These are phyloP conservation scores for Phorcus lineatus DNA, from an alignment of 2,888 invertebrate genomes.

Conservation along the genomic window DNA sequence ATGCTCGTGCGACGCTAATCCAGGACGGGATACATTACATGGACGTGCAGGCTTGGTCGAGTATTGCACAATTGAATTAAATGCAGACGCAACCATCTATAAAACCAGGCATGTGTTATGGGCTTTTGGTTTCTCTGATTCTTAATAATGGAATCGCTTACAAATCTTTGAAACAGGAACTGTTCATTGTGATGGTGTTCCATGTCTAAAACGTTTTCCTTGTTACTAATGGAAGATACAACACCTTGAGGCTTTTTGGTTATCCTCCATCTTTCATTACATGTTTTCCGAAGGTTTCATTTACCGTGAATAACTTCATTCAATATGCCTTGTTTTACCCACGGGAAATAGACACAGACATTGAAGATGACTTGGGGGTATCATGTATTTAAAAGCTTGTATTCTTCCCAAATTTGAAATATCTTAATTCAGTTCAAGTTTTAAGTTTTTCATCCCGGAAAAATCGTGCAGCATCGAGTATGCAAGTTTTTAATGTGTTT, in stretches of 20 bases:
- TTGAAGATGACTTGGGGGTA: neutral
- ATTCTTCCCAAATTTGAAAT: too few species aligned
- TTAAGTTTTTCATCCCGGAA: too few species aligned
- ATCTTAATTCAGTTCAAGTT: too few species aligned
- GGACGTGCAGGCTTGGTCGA: neutral
- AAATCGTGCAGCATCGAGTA: too few species aligned
- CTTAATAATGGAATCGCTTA: slow-evolving; percentile 9
- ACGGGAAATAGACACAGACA: neutral
- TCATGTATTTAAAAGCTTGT: too few species aligned
- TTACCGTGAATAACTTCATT: neutral
- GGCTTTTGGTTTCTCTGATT: neutral
- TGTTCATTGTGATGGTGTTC: neutral
- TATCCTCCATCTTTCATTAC: neutral
- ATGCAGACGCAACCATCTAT: slow-evolving; percentile 3
- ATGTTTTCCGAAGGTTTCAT: neutral
- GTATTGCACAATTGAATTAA: slow-evolving; percentile 2
- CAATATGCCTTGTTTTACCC: neutral
- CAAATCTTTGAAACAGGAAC: slow-evolving; percentile 18
- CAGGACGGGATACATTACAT: neutral
- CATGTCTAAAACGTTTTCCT: slow-evolving; percentile 9
- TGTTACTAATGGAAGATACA: slow-evolving; percentile 2
- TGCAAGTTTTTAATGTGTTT: too few species aligned
- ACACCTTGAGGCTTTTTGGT: slow-evolving; percentile 1
- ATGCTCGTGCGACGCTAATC: slow-evolving; percentile 1
- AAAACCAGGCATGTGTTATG: neutral